Evolutionary conservation across 2,797 vertebrate species (phyloP).

Genomic region (Mergus octosetaceus): DNA sequence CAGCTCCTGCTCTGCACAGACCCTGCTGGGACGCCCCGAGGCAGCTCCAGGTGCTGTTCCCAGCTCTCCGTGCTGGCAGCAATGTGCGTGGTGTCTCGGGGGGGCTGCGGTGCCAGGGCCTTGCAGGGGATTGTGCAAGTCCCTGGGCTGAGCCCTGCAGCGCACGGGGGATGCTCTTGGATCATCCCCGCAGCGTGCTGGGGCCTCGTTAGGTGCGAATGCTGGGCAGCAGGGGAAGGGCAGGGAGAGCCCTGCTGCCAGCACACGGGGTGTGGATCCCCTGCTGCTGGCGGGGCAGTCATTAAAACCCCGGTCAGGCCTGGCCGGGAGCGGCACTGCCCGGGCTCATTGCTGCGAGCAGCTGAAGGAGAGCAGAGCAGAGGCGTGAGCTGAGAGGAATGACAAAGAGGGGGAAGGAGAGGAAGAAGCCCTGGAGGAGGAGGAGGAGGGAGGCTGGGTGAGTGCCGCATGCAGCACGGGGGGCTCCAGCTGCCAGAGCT

Average conservation of each 20-base stretch:
- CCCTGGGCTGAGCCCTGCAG: not conserved
- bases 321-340: not conserved
- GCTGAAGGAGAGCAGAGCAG: constrained; percentile 17
- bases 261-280: not conserved
- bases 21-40: rapidly evolving
- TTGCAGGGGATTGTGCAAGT: rapidly evolving
- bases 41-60: not conserved
- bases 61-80: not conserved
- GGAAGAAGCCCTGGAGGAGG: not conserved
- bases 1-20: not conserved
- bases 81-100: rapidly evolving
- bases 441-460: not conserved
- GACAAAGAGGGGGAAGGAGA: constrained; percentile 25
- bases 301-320: constrained; percentile 24
- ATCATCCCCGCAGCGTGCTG: not conserved
- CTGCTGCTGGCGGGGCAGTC: not conserved
- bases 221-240: not conserved
- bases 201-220: not conserved
- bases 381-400: constrained; percentile 60
- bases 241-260: not conserved
- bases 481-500: not conserved
- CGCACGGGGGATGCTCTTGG: not conserved
- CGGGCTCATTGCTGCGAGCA: constrained; percentile 49
- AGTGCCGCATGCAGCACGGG: not conserved
- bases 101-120: rapidly evolving